Evolutionary conservation across 1,140 invertebrate species (phyloP).

Genomic region (Macrosteles quadrilineatus): DNA sequence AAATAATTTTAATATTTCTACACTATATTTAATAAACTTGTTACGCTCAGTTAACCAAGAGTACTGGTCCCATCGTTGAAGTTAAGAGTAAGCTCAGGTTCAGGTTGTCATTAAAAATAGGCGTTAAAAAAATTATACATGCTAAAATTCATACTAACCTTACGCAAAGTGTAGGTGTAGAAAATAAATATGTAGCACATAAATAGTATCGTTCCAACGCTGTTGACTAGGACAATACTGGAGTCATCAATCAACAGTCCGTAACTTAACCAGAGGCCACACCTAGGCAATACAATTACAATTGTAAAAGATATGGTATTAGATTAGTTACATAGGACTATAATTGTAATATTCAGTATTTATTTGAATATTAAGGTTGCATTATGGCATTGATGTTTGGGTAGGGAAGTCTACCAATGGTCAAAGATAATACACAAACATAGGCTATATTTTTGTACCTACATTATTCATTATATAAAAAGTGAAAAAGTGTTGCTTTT

Average conservation of each 20-base stretch:
- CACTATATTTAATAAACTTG: too few species aligned
- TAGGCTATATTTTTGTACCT: not conserved
- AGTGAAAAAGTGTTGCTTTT: too few species aligned
- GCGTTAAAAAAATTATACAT: too few species aligned
- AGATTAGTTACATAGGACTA: not conserved
- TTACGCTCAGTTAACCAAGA: too few species aligned
- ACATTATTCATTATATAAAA: not conserved
- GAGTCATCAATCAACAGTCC: constrained; percentile 64
- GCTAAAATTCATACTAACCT: too few species aligned
- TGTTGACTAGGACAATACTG: constrained; percentile 68
- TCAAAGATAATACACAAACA: not conserved
- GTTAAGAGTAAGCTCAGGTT: too few species aligned
- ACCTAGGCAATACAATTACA: constrained; percentile 50
- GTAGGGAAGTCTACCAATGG: not conserved
- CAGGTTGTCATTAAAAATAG: too few species aligned
- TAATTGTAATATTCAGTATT: not conserved
- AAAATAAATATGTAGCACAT: constrained; percentile 63
- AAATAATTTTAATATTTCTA: too few species aligned
- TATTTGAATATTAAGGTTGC: not conserved
- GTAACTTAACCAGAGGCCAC: constrained; percentile 68
- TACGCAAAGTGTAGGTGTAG: constrained; percentile 63
- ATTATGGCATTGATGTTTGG: not conserved
- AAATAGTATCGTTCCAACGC: constrained; percentile 66
- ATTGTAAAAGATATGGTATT: not conserved
- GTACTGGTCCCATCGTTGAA: too few species aligned